These are phyloP conservation scores for Eulemur coronatus DNA, from an alignment of 2,797 vertebrate genomes.

Conservation along the genomic window DNA sequence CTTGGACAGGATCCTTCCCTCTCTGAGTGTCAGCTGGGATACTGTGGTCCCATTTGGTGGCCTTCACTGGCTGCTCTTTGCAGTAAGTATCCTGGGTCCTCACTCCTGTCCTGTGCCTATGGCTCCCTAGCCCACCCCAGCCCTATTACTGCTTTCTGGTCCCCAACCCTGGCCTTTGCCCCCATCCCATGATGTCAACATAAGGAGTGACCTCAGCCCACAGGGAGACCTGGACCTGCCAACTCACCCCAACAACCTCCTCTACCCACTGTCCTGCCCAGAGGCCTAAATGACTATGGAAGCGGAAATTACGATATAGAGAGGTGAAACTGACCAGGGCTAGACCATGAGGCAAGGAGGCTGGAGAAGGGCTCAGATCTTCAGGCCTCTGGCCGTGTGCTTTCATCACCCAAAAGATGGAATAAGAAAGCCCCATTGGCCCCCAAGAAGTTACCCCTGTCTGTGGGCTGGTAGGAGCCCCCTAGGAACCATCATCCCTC, in stretches of 20 bases:
- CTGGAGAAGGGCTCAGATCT: background rate
- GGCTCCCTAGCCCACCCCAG: background rate
- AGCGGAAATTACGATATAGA: background rate
- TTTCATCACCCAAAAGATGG: background rate
- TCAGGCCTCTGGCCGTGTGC: background rate
- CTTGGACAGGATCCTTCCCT: background rate
- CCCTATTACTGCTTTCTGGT: background rate
- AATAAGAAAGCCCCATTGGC: background rate
- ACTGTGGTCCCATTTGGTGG: background rate
- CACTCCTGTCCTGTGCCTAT: background rate
- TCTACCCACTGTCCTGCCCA: background rate
- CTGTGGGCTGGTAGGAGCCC: background rate
- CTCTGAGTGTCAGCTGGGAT: background rate
- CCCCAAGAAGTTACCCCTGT: background rate
- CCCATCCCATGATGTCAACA: background rate
- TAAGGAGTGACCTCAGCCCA: background rate
- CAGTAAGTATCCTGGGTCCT: background rate
- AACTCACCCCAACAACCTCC: too few relatives aligned
- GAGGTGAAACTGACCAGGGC: background rate
- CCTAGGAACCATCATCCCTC: background rate
- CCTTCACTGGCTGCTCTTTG: background rate
- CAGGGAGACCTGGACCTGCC: background rate
- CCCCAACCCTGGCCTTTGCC: background rate
- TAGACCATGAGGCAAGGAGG: background rate
- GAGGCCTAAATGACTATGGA: background rate